phyloP scores from a whole-genome alignment of 2,888 invertebrate species.

The Belgica antarctica region DNA sequence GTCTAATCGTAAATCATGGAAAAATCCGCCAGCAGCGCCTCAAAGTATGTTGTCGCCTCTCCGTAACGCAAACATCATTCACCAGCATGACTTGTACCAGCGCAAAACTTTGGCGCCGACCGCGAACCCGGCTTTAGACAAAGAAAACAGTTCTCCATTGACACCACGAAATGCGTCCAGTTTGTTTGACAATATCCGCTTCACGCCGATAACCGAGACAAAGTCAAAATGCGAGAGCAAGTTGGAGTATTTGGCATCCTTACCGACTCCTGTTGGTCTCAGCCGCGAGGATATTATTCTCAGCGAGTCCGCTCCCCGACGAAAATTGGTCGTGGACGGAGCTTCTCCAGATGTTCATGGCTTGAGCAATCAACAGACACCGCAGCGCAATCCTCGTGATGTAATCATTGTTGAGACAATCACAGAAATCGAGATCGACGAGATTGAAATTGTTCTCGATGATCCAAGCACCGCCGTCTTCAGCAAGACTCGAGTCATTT shows the following conservation, averaged over 20 bases:
- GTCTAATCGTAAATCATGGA: no score
- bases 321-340: not conserved
- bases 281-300: not conserved
- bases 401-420: no score
- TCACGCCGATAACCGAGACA: slow-evolving; percentile 50
- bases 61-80: slow-evolving; percentile 8
- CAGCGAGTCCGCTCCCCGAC: not conserved
- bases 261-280: slow-evolving; percentile 50
- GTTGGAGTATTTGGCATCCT: slow-evolving; percentile 44
- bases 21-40: not conserved
- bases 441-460: slow-evolving; percentile 21
- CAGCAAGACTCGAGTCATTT: slow-evolving; percentile 7
- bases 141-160: slow-evolving; percentile 56
- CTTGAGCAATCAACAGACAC: not conserved
- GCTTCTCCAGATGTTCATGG: not conserved
- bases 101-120: not conserved
- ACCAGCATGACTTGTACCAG: not conserved
- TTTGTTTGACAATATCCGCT: slow-evolving; percentile 52
- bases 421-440: slow-evolving; percentile 25
- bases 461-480: not conserved
- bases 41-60: slow-evolving; percentile 9
- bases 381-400: not conserved
- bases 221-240: slow-evolving; percentile 45
- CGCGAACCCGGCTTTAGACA: not conserved
- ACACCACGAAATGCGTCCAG: slow-evolving; percentile 52